Evolutionary conservation across 2,888 invertebrate genomes (phyloP), one percentile per base, ranked within the genome.

Genomic region (Cylindroiulus punctatus): DNA sequence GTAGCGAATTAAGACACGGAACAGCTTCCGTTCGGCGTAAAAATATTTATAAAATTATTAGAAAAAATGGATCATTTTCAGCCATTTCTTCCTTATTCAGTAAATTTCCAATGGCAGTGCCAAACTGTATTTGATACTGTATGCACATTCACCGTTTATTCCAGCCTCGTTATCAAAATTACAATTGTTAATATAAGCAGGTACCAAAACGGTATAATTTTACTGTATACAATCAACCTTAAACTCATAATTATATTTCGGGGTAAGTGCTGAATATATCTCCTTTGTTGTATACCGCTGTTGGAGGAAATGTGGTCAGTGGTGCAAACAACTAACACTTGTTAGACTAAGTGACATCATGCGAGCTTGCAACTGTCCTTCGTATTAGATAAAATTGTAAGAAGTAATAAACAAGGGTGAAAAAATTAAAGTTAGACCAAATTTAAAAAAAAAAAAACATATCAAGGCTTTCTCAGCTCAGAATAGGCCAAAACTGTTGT

Each of bases 131-230:
- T 76, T 76, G 8, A 76, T 26, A 76, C 76, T n/a, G n/a, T n/a
- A 26, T 76, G 32, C 30, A 76, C 76, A 30, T 8, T 32, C 30
- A 76, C 76, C 76, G 30, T 76, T 76, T 30, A 76, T 76, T 76
- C 30, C 17, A 76, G 26, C 76, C 76, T 76, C 32, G 76, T 76
- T 76, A 76, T 8, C 30, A 30, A 32, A 76, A 76, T 76, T 76
- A 17, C 76, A 76, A 76, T 76, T 30, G 76, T 76, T 76, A 76
- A 76, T 32, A 76, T 76, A 76, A 30, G 76, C 76, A 76, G 76
- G 30, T 12, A 76, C 76, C 76, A 76, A 76, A 76, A 76, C 76
- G 30, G 32, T 26, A 76, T 76, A 76, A 76, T 76, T 76, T 76
- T 26, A 26, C 12, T 26, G 2, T 26, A 65, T 26, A 65, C 65